A percentile compares a stretch with the other conserved stretches of the same genome.
Conservation (phyloP, 2,797 vertebrate genomes). For the Pangasius djambal region DNA sequence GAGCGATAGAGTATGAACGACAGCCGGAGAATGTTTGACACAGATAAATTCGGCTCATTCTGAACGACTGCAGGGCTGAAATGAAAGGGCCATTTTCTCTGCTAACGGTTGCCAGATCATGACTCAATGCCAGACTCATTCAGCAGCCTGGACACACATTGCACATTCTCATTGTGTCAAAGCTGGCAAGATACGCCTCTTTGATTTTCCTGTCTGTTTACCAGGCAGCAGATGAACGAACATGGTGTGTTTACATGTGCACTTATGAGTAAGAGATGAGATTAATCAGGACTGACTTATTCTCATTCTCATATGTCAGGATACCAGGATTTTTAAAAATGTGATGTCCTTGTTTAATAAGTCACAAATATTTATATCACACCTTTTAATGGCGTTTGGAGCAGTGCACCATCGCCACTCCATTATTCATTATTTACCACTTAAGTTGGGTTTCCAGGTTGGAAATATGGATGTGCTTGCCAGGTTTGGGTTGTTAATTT, state of each 20-base stretch:
- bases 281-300: background rate
- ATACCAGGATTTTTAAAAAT: background rate
- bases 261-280: background rate
- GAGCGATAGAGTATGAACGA: constrained; percentile 22
- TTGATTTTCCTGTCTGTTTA: constrained; percentile 32
- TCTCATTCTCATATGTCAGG: constrained; percentile 2
- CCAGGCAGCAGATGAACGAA: constrained; percentile 37
- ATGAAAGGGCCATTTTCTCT: constrained; percentile 50
- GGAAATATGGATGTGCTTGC: background rate
- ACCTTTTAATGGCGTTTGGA: background rate
- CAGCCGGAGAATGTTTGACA: constrained; percentile 67
- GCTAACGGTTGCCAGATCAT: constrained; percentile 49
- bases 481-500: background rate
- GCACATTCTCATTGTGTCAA: constrained; percentile 42
- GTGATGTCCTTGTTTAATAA: background rate
- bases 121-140: constrained; percentile 50
- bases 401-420: background rate
- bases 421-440: background rate
- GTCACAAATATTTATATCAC: background rate
- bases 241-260: background rate
- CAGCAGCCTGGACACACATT: constrained; percentile 41
- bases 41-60: constrained; percentile 78
- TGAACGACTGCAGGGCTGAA: constrained; percentile 64
- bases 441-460: background rate
- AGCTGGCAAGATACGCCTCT: constrained; percentile 22